These are phyloP conservation scores for Drosophila nr. medialis DNA, from an alignment of 2,888 invertebrate genomes.

Conservation along the genomic window DNA sequence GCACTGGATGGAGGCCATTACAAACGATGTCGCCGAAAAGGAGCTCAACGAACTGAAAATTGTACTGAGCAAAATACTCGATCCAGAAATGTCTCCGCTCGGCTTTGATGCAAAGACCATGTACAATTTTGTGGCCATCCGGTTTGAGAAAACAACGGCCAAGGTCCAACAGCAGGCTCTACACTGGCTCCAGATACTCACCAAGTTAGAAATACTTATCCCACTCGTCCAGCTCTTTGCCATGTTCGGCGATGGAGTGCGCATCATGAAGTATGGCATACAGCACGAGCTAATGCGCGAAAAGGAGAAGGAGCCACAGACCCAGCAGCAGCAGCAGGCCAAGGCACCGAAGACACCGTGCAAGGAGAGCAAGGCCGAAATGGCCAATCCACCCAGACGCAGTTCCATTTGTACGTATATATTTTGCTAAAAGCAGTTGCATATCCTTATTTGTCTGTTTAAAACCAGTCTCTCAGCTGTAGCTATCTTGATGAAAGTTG, in stretches of 20 bases:
- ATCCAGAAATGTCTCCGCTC: constrained; percentile 97
- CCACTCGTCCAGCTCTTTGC: constrained; percentile 94
- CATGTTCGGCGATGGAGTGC: constrained; percentile 95
- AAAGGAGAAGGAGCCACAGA: constrained; percentile 77
- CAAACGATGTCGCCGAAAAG: constrained; percentile 95
- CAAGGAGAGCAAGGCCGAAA: constrained; percentile 83
- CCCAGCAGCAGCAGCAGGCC: constrained; percentile 46
- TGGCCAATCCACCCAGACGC: constrained; percentile 84
- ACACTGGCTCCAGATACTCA: constrained; percentile 94
- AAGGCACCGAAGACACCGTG: constrained; percentile 80
- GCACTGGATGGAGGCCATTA: constrained; percentile 99
- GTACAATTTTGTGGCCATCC: constrained; percentile 95
- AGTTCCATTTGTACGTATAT: constrained; percentile 86
- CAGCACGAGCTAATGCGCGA: constrained; percentile 85
- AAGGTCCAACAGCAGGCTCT: constrained; percentile 95
- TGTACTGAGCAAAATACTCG: constrained; percentile 95
- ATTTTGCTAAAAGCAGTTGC: neutral
- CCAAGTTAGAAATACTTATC: constrained; percentile 94
- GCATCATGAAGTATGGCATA: constrained; percentile 88
- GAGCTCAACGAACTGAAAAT: constrained; percentile 94
- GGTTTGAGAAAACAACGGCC: constrained; percentile 92
- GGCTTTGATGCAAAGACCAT: constrained; percentile 97
- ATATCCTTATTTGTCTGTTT: neutral
- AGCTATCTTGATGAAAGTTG: neutral
- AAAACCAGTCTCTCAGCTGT: neutral